Evolutionary conservation across 2,113 vertebrate species (phyloP).

Genomic region (Psilopogon haemacephalus): DNA sequence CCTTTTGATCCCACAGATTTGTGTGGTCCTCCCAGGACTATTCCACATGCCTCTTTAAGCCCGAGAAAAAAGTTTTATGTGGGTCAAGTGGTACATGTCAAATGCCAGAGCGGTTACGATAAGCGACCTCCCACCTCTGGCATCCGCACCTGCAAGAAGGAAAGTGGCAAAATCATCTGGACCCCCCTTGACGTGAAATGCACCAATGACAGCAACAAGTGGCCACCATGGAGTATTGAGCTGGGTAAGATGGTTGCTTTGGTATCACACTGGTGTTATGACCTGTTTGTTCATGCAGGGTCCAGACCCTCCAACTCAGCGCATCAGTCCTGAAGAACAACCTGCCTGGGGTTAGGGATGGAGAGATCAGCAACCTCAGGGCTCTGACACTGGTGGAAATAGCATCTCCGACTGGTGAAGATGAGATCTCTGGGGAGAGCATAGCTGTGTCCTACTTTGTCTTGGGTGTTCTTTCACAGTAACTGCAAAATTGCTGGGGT

Average conservation of each 20-base stretch:
- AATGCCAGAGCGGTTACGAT: neutral
- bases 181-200: neutral
- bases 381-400: neutral
- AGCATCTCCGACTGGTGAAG: neutral
- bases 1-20: slow-evolving; percentile 30
- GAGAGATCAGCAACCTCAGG: neutral
- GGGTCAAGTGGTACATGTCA: slow-evolving; percentile 42
- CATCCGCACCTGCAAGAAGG: neutral
- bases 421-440: neutral
- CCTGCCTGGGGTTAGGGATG: neutral
- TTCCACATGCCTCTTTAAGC: neutral
- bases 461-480: neutral
- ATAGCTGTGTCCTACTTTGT: neutral
- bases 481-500: neutral
- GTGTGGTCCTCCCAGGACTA: slow-evolving; percentile 18
- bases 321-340: neutral
- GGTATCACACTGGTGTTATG: neutral
- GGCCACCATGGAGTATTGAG: neutral
- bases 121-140: neutral
- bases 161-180: neutral
- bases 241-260: neutral
- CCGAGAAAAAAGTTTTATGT: fast-evolving
- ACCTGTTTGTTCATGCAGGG: neutral
- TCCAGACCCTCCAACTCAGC: neutral
- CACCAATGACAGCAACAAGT: neutral